phyloP scores from a whole-genome alignment of 92 coral and sea anemone species.

The Plumapathes pennacea region DNA sequence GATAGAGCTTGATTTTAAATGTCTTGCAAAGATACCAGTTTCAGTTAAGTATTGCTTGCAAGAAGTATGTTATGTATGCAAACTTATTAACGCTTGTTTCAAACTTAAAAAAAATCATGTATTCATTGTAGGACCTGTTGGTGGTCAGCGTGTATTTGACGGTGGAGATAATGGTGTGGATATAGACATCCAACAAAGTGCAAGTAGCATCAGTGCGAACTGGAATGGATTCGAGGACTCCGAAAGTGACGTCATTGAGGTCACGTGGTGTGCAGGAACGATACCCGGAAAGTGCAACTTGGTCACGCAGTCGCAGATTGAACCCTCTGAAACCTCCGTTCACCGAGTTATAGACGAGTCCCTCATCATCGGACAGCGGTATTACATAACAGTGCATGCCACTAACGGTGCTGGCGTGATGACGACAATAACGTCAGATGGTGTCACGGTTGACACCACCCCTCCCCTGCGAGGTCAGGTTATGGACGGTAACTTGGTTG shows the following conservation, averaged over 20 bases:
- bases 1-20: no score
- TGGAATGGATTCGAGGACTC: constrained; percentile 83
- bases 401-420: constrained; percentile 82
- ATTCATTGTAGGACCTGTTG: no score
- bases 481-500: constrained; percentile 56
- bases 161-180: constrained; percentile 62
- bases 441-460: constrained; percentile 78
- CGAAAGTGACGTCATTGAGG: constrained; percentile 77
- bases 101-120: no score
- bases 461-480: constrained; percentile 76
- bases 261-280: constrained; percentile 89
- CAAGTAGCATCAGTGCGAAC: constrained; percentile 54
- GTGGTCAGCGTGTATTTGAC: constrained; percentile 38
- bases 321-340: constrained; percentile 37
- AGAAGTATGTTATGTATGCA: no score
- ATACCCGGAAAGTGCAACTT: constrained; percentile 65
- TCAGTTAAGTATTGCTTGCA: no score
- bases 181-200: constrained; percentile 66
- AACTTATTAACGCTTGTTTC: no score
- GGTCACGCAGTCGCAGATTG: constrained; percentile 12
- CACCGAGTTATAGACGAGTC: constrained; percentile 38
- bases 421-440: constrained; percentile 73
- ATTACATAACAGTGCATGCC: constrained; percentile 72
- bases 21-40: no score
- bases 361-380: constrained; percentile 63